Evolutionary conservation across 2,113 vertebrate species (phyloP).

Genomic region (Menura novaehollandiae): DNA sequence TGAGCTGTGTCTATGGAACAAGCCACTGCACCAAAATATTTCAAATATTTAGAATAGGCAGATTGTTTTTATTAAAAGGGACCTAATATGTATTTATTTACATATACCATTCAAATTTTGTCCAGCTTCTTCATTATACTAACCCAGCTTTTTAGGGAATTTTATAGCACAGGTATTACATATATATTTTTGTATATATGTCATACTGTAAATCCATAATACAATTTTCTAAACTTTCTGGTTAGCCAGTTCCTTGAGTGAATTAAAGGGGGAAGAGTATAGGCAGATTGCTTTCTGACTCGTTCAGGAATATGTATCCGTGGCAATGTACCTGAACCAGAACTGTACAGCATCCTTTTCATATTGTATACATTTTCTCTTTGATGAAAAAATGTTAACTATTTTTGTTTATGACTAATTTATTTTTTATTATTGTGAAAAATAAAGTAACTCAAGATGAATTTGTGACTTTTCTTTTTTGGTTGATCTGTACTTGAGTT

Average conservation of each 20-base stretch:
- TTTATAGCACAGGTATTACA: slow-evolving; percentile 36
- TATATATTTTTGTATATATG: slow-evolving; percentile 62
- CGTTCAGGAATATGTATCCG: slow-evolving; percentile 43
- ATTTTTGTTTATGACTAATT: slow-evolving; percentile 84
- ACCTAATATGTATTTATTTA: slow-evolving; percentile 78
- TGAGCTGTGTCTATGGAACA: slow-evolving; percentile 65
- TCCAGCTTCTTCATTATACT: slow-evolving; percentile 63
- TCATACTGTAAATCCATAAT: slow-evolving; percentile 52
- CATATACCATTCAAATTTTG: slow-evolving; percentile 54
- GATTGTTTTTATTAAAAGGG: slow-evolving; percentile 70
- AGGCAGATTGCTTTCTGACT: slow-evolving; percentile 50
- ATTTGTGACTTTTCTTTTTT: not conserved
- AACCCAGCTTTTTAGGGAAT: slow-evolving; percentile 56
- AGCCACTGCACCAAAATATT: slow-evolving; percentile 69
- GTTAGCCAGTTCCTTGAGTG: slow-evolving; percentile 47
- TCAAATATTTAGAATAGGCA: slow-evolving; percentile 73
- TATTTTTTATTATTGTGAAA: slow-evolving; percentile 82
- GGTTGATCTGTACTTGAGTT: not conserved
- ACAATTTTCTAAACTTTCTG: slow-evolving; percentile 2
- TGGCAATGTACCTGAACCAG: slow-evolving; percentile 54
- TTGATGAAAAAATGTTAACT: slow-evolving; percentile 67
- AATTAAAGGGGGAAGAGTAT: slow-evolving; percentile 16
- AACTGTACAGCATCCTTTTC: slow-evolving; percentile 55
- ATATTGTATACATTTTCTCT: slow-evolving; percentile 67
- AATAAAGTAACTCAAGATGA: slow-evolving; percentile 70